Conservation (phyloP, 2,113 vertebrate species). For the Chloropsis cyanopogon region DNA sequence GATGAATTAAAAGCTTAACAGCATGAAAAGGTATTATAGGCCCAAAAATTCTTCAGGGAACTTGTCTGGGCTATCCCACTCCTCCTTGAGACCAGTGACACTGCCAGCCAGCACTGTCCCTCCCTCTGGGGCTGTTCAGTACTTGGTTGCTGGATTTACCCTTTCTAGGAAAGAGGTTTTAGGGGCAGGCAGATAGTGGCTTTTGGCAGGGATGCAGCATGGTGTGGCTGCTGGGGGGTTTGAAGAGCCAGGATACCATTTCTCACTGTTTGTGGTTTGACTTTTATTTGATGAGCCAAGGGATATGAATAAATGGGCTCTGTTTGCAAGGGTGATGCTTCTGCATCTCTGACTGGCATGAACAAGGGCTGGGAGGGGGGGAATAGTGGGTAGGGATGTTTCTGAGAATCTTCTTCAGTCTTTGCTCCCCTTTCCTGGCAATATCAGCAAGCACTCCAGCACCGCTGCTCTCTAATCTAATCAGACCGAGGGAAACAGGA, state of each 20-base stretch:
- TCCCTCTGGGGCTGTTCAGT: background rate
- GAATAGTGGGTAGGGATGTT: background rate
- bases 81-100: background rate
- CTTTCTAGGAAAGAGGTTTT: background rate
- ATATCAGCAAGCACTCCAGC: background rate
- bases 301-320: background rate
- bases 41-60: conserved; percentile 41
- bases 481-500: background rate
- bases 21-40: conserved; percentile 54
- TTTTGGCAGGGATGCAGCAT: background rate
- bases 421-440: conserved; percentile 22
- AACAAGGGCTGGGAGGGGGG: background rate
- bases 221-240: background rate
- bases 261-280: background rate
- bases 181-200: background rate
- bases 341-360: background rate
- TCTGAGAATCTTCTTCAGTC: background rate
- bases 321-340: background rate
- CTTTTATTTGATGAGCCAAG: background rate
- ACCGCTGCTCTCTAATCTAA: conserved; percentile 28
- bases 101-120: background rate
- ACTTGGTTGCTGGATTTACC: background rate
- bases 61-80: background rate
- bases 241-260: background rate
- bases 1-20: conserved; percentile 72